A percentile compares a stretch with the other conserved stretches of the same genome.
phyloP scores from a whole-genome alignment of 2,113 vertebrate genomes.

The Ursus arctos region DNA sequence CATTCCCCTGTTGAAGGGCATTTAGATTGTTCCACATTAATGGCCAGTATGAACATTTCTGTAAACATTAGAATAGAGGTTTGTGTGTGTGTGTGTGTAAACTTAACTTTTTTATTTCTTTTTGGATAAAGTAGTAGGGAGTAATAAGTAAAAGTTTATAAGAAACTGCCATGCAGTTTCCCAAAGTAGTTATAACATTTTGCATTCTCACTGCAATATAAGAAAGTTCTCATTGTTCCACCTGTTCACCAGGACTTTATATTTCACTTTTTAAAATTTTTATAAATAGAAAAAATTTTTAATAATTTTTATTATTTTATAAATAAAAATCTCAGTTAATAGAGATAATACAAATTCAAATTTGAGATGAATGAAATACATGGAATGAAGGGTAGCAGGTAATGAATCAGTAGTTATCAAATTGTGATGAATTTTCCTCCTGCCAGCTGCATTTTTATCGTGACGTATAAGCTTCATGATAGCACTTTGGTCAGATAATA shows the following conservation, averaged over 20 bases:
- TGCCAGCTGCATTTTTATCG: neutral
- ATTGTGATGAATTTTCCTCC: neutral
- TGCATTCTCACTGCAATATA: neutral
- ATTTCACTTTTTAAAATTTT: neutral
- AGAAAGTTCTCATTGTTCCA: neutral
- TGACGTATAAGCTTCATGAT: neutral
- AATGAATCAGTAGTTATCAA: neutral
- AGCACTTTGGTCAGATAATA: neutral
- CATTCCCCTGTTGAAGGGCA: neutral
- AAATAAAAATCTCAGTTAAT: neutral
- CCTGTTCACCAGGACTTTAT: neutral
- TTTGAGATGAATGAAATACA: neutral
- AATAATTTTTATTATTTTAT: neutral
- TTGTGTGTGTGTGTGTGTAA: neutral
- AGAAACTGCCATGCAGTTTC: neutral
- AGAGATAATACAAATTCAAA: neutral
- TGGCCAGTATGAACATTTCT: neutral
- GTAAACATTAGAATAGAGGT: neutral
- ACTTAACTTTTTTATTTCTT: neutral
- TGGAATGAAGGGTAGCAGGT: fast-evolving
- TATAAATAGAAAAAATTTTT: neutral
- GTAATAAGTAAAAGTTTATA: neutral
- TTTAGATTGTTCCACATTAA: neutral
- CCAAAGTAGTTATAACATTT: neutral
- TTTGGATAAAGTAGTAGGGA: neutral